Base-by-base conservation (phyloP, 2,797 vertebrate genomes). In the Lagorchestes hirsutus region DNA sequence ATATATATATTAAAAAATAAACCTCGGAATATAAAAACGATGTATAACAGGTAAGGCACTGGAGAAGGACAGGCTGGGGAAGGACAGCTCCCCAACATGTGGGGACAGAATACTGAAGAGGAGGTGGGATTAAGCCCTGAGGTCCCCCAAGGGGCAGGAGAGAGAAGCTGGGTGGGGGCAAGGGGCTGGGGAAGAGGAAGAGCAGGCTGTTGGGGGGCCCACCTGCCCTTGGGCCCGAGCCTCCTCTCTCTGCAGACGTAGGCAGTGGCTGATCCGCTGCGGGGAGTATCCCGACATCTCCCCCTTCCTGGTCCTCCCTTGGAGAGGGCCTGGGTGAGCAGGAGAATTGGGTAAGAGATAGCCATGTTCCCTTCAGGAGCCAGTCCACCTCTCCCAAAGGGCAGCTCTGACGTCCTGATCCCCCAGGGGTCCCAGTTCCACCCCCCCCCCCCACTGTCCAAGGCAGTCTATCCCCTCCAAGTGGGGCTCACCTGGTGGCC, bases 101-200 rank as follows among this genome's bases (percentile, higher is more conserved):
- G 31, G 18, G 24, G 54, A 28, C 9, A 56, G 13, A 46, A 6
- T n/a, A 29, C 46, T 54, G 54, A 2, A 27, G 22, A 1, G 1
- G 13, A 27, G 9, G 16, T 13, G 11, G 95, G 95, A 96, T 93
- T 62, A 96, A 96, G 97, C 96, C 98, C 98, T 97, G 97, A 97
- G 98, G 50, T 95, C 94, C 93, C 95, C 96, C 95, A 95, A 50
- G 95, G 95, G 94, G 94, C 92, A 27, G 92, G 67, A 92, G 95
- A 94, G 90, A 92, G 74, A 57, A 2, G n/a, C 9, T 0, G 59
- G 59, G 67, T 62, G 59, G 93, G 6, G 4, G 16, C 12, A 55
- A 13, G 54, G 56, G 56, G 56, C 56, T 57, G 56, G 24, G 56
- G 56, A 57, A 1, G 8, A 28, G 54, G 87, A 40, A 8, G 18